A percentile compares a stretch with the other conserved stretches of the same genome.
Conservation (phyloP, 2,113 vertebrate species). For the Plecotus auritus region DNA sequence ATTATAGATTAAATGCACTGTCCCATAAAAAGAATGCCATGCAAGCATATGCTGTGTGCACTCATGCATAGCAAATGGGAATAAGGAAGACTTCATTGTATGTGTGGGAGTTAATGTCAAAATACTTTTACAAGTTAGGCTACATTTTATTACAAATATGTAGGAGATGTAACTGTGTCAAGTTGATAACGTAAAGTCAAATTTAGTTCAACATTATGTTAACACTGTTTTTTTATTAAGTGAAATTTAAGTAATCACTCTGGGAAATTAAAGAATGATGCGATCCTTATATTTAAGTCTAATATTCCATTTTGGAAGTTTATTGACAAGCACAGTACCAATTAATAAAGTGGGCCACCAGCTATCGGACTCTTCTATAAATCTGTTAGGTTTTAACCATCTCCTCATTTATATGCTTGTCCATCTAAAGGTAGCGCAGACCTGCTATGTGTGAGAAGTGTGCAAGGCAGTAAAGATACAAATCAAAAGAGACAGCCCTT, state of each 20-base stretch:
- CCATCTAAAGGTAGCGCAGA: not conserved
- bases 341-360: not conserved
- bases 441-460: not conserved
- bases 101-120: not conserved
- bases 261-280: not conserved
- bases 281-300: not conserved
- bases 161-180: not conserved
- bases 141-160: not conserved
- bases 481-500: not conserved
- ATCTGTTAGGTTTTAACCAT: not conserved
- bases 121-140: not conserved
- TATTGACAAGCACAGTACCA: not conserved
- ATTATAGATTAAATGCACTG: not conserved
- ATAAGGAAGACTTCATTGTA: not conserved
- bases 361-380: not conserved
- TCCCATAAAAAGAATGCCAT: not conserved
- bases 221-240: not conserved
- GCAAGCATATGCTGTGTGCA: not conserved
- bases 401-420: not conserved
- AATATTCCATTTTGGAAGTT: not conserved
- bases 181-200: not conserved
- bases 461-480: not conserved
- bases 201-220: not conserved
- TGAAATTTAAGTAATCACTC: not conserved
- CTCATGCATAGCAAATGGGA: not conserved